Evolutionary conservation across 2,113 vertebrate species (phyloP).

Genomic region (Typhlomys cinereus): DNA sequence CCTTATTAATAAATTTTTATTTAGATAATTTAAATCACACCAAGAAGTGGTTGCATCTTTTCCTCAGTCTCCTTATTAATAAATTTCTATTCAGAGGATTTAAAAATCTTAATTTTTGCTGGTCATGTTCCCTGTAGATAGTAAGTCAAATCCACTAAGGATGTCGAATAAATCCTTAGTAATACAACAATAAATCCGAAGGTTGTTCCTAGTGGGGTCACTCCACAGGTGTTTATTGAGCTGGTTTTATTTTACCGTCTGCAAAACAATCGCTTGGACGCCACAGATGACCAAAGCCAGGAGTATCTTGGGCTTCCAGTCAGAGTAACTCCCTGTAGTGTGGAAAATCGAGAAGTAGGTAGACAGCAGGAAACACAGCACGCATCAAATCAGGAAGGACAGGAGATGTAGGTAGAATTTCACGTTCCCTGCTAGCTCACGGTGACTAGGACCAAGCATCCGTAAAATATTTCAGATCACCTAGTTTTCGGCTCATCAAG

Average conservation of each 20-base stretch:
- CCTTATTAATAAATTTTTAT: background rate
- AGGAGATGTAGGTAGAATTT: background rate
- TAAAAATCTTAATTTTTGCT: conserved; percentile 16
- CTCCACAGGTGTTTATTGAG: conserved; percentile 11
- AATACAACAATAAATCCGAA: conserved; percentile 18
- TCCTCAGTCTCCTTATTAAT: background rate
- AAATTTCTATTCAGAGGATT: background rate
- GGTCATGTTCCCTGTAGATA: background rate
- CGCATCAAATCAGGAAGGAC: background rate
- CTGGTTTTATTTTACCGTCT: conserved; percentile 75
- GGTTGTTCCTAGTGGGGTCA: background rate
- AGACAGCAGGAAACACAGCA: background rate
- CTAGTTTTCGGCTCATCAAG: background rate
- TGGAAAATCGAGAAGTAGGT: background rate
- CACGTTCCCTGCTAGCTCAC: background rate
- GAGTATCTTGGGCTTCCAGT: background rate
- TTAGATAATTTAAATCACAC: background rate
- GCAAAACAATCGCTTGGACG: background rate
- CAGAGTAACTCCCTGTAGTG: background rate
- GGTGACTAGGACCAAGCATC: background rate
- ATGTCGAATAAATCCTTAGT: conserved; percentile 44
- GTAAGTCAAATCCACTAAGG: conserved; percentile 33
- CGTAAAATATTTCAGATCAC: background rate
- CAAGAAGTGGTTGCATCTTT: background rate
- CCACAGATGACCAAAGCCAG: background rate